A percentile compares a stretch with the other conserved stretches of the same genome.
Evolutionary conservation across 30 jellyfish, hydroid and myxozoan species (phyloP).

Genomic region (Clytia hemisphaerica): DNA sequence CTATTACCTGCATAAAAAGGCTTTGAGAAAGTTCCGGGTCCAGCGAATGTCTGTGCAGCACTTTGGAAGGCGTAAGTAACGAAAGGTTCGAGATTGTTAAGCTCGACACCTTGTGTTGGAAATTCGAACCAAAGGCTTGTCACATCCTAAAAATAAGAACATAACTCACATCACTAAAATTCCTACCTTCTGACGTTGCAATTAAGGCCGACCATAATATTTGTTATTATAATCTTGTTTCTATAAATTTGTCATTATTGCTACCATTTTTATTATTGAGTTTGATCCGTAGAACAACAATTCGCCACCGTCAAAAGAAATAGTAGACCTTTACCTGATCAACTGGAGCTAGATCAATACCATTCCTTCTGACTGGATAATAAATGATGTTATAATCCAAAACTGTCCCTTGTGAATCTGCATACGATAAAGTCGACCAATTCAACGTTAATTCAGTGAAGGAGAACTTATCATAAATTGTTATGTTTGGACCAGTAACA

Average conservation of each 20-base stretch:
- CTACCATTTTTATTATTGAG: no score
- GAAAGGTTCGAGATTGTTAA: slow-evolving; percentile 10
- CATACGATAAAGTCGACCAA: slow-evolving; percentile 27
- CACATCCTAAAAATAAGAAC: no score
- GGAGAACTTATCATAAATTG: slow-evolving; percentile 27
- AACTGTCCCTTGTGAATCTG: slow-evolving; percentile 40
- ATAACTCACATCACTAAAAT: no score
- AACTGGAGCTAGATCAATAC: neutral
- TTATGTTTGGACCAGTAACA: slow-evolving; percentile 13
- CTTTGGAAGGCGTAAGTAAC: slow-evolving; percentile 31
- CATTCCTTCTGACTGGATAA: slow-evolving; percentile 26
- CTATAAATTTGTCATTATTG: no score
- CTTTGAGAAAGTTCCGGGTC: slow-evolving; percentile 30
- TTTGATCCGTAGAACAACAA: no score
- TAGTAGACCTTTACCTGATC: neutral
- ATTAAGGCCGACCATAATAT: no score
- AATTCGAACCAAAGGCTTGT: slow-evolving; percentile 11
- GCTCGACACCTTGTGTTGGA: slow-evolving; percentile 19
- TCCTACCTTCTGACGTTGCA: no score
- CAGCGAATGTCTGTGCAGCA: slow-evolving; percentile 49
- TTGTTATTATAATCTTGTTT: no score
- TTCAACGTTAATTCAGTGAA: slow-evolving; percentile 21
- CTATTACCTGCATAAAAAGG: slow-evolving; percentile 36
- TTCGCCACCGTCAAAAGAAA: no score
- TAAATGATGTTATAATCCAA: slow-evolving; percentile 37